Evolutionary conservation across 2,113 vertebrate genomes (phyloP).

Genomic region (Gopherus evgoodei): DNA sequence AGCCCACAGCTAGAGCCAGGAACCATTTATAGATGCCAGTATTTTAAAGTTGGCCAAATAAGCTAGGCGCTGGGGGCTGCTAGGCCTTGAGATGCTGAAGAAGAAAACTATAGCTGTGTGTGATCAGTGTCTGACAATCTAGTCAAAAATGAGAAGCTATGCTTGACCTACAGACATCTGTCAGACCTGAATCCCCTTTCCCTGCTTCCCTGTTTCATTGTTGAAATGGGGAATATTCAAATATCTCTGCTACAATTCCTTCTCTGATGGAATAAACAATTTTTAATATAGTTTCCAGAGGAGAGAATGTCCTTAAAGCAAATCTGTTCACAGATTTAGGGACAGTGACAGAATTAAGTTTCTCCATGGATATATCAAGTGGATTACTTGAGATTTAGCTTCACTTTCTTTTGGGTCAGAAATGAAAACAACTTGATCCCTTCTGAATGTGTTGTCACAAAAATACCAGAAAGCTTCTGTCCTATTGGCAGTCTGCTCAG

Average conservation of each 20-base stretch:
- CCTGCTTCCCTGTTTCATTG: background rate
- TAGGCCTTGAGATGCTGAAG: background rate
- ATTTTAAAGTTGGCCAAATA: conserved; percentile 40
- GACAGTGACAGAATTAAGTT: background rate
- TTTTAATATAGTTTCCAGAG: background rate
- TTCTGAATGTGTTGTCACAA: background rate
- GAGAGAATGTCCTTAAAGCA: background rate
- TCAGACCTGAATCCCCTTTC: background rate
- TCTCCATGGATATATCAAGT: background rate
- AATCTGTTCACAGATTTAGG: background rate
- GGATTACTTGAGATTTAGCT: background rate
- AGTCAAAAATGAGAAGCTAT: background rate
- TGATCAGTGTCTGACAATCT: background rate
- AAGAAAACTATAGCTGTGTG: background rate
- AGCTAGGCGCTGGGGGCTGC: background rate
- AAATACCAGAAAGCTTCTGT: background rate
- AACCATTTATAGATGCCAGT: background rate
- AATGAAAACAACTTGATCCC: background rate
- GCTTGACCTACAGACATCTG: background rate
- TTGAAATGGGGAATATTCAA: background rate
- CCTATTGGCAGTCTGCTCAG: background rate
- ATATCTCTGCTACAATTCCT: background rate
- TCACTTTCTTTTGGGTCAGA: background rate
- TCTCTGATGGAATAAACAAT: background rate
- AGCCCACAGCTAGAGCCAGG: conserved; percentile 33